phyloP scores from a whole-genome alignment of 1,140 invertebrate species.

The Pissodes strobi region DNA sequence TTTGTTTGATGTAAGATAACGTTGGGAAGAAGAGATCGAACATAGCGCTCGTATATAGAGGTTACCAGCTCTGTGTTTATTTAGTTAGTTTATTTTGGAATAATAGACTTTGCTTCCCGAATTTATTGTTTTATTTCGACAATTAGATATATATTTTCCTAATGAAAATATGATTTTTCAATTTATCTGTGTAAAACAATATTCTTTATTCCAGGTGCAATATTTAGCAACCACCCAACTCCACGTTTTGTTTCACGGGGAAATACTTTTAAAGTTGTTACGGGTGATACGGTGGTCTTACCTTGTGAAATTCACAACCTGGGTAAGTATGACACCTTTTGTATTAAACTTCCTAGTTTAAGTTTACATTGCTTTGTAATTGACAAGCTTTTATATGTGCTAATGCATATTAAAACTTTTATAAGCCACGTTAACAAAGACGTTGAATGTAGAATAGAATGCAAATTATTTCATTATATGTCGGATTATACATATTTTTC shows the following conservation, averaged over 20 bases:
- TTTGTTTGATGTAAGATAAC: no score
- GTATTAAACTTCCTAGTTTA: not conserved
- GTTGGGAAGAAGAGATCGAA: no score
- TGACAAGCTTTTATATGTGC: not conserved
- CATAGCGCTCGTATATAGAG: no score
- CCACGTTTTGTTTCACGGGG: constrained; percentile 73
- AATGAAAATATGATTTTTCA: no score
- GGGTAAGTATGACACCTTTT: constrained; percentile 61
- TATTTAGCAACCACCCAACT: constrained; percentile 15
- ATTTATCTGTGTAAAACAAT: not conserved
- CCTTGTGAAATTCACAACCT: constrained; percentile 78
- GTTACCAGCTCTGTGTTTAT: no score
- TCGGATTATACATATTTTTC: no score
- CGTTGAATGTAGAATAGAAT: no score
- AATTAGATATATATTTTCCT: no score
- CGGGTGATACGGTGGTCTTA: constrained; percentile 72
- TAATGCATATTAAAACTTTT: constrained; percentile 9
- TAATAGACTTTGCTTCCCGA: no score
- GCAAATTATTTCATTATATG: no score
- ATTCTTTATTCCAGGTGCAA: constrained; percentile 31
- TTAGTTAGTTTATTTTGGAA: no score
- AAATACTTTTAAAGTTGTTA: constrained; percentile 73
- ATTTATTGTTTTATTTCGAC: no score
- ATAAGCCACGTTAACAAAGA: constrained; percentile 7
- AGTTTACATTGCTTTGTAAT: not conserved